Conservation (phyloP, 1,140 invertebrate genomes). For the Cylas formicarius region DNA sequence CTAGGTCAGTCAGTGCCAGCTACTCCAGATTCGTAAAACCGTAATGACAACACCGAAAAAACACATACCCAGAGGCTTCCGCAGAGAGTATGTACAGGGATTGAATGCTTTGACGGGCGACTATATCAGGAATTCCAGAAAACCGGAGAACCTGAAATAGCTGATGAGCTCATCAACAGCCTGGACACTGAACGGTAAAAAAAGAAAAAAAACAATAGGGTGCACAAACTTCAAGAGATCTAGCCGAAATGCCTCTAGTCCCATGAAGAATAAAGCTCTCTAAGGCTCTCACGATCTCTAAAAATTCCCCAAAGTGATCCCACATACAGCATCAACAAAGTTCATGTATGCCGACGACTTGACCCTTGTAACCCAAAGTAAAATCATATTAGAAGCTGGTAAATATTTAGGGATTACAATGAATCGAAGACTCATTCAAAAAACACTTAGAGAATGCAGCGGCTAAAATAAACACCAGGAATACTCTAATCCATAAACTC, state of each 20-base stretch:
- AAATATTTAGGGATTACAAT: no score
- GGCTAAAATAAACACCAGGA: no score
- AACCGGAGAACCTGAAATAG: not conserved
- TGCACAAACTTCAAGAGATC: not conserved
- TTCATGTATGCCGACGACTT: no score
- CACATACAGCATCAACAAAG: no score
- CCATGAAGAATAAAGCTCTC: not conserved
- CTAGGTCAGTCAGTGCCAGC: not conserved
- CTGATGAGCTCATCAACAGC: not conserved
- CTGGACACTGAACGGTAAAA: not conserved
- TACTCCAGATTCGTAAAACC: constrained; percentile 8
- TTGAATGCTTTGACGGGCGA: not conserved
- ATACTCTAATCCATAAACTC: no score
- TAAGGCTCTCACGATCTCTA: no score
- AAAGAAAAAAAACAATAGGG: not conserved
- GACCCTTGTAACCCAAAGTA: no score
- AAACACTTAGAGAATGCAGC: no score
- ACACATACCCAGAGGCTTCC: constrained; percentile 9
- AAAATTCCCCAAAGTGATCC: no score
- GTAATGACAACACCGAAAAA: constrained; percentile 11
- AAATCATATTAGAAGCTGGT: no score
- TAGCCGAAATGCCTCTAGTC: not conserved
- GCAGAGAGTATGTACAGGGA: constrained; percentile 6
- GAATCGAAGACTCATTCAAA: no score
- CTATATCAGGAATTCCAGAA: not conserved